Percentiles rank a stretch among this genome's conserved stretches.
Conservation (phyloP, 2,888 invertebrate genomes). For the Sarcophaga rosellei region DNA sequence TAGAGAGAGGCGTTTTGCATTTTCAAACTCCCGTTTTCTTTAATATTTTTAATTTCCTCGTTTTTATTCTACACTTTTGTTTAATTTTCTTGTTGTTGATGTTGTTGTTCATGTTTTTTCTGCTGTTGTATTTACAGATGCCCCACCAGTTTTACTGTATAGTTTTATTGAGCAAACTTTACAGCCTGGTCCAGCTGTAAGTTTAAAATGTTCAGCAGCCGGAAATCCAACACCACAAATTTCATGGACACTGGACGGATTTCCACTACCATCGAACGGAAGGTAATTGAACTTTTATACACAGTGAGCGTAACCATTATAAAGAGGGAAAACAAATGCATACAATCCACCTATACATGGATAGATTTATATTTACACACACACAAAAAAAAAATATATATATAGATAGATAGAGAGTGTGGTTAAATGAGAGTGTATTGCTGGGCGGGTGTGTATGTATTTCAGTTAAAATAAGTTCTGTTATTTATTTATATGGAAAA, state of each 20-base stretch:
- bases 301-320: not conserved
- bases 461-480: constrained; percentile 42
- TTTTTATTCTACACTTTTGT: constrained; percentile 24
- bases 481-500: constrained; percentile 55
- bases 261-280: constrained; percentile 85
- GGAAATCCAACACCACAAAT: constrained; percentile 91
- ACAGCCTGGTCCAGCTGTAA: constrained; percentile 89
- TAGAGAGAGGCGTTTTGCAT: not conserved
- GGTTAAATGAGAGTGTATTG: not conserved
- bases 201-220: constrained; percentile 89
- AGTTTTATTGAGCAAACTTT: constrained; percentile 91
- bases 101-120: constrained; percentile 33
- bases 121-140: constrained; percentile 83
- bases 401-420: not conserved
- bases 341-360: not conserved
- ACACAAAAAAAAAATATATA: not conserved
- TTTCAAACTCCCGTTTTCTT: not conserved
- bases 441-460: constrained; percentile 32
- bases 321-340: constrained; percentile 68
- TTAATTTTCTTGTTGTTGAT: constrained; percentile 44
- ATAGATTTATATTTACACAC: not conserved
- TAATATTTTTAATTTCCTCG: not conserved
- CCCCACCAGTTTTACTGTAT: constrained; percentile 88
- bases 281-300: constrained; percentile 81
- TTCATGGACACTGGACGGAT: constrained; percentile 89